Base-by-base conservation (phyloP, 2,113 vertebrate species). In the Todiramphus saurophagus region DNA sequence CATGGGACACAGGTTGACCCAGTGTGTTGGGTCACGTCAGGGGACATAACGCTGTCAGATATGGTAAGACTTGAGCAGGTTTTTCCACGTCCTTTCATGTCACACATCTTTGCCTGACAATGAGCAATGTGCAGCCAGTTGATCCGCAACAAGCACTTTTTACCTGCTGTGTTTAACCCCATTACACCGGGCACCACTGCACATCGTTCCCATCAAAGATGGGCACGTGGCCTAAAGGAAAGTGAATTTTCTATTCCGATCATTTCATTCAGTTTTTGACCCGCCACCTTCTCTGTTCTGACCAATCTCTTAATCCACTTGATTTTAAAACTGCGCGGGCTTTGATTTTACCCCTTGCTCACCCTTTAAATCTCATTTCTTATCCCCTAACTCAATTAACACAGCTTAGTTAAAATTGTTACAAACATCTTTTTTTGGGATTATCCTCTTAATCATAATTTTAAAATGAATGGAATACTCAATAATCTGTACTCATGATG, bases 401-500 rank as follows among this genome's bases (percentile, higher is more conserved):
- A 84, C 12, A 92, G 51, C 21, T 94, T 89, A 69, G 79, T 91
- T 94, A 89, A 96, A 94, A 95, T 81, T 91, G 79, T 89, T 97
- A 35, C 80, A 95, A 97, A 92, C 58, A 93, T 85, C 85, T 19
- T 46, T 93, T 96, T 94, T 93, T 41, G 73, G 88, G 60, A 96
- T 96, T 96, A 94, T 95, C 78, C 88, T 79, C 92, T 94, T 96
- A 87, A 78, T 94, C 93, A 89, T 86, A 93, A 96, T 96, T 97
- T 96, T 96, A 3, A 95, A 96, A 78, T 90, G 20, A 96, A 94
- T 95, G 11, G 28, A 95, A 73, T 96, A 95, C 91, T 93, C 93
- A 79, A 93, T 94, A 94, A 94, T 88, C 84, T 95, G 46, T 81
- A 89, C 87, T 90, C 87, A 87, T 68, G 76, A 89, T 66, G 79